These are phyloP conservation scores for Siphamia tubifer DNA, from an alignment of 2,113 vertebrate species.

Conservation along the genomic window DNA sequence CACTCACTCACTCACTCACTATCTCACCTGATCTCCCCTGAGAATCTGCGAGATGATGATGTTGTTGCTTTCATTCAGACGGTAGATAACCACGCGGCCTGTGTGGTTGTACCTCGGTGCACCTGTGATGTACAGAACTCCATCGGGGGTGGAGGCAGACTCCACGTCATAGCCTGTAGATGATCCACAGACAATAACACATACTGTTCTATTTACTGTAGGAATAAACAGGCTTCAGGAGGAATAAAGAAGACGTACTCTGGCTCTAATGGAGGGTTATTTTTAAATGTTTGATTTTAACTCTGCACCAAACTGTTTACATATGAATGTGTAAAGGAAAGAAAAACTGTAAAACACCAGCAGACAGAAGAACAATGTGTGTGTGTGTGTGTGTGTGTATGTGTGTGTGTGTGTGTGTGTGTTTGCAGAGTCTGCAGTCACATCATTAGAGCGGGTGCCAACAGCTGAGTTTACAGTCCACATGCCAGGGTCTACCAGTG, in stretches of 20 bases:
- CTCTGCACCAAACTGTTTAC: conserved; percentile 20
- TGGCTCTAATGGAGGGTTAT: conserved; percentile 3
- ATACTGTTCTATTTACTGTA: not conserved
- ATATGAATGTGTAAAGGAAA: not conserved
- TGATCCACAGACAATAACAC: not conserved
- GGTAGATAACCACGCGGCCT: conserved; percentile 90
- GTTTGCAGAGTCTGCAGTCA: not conserved
- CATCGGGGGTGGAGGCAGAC: conserved; percentile 83
- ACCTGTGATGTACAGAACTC: conserved; percentile 88
- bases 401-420: too few relatives aligned
- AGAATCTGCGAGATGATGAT: conserved; percentile 84
- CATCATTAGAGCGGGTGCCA: conserved; percentile 19
- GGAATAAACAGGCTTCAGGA: not conserved
- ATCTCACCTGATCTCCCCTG: conserved; percentile 89
- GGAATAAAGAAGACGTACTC: not conserved
- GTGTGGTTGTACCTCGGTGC: conserved; percentile 96
- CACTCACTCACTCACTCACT: too few relatives aligned
- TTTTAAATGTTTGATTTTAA: conserved; percentile 32
- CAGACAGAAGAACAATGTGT: too few relatives aligned
- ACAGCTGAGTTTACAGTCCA: conserved; percentile 53
- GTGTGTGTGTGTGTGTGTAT: too few relatives aligned
- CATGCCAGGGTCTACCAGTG: conserved; percentile 8
- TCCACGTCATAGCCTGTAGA: conserved; percentile 89
- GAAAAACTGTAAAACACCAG: conserved; percentile 42
- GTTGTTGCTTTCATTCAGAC: conserved; percentile 69